A percentile compares a stretch with the other conserved stretches of the same genome.
Evolutionary conservation across 2,113 vertebrate species (phyloP).

Genomic region (Anhinga anhinga): DNA sequence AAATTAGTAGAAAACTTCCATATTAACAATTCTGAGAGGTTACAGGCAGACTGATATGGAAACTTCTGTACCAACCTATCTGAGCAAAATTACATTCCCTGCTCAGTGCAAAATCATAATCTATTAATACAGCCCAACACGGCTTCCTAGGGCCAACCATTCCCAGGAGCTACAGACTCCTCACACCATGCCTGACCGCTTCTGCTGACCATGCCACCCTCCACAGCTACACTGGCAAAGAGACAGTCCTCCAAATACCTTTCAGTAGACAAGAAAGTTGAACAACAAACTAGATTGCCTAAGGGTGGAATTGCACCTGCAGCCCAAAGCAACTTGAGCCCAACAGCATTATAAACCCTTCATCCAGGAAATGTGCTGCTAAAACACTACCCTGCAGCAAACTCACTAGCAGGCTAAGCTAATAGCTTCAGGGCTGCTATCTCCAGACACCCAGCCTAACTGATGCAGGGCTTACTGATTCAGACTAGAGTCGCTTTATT

Average conservation of each 20-base stretch:
- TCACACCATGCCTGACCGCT: rapidly evolving
- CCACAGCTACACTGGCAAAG: neutral
- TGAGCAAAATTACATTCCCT: neutral
- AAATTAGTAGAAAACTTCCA: neutral
- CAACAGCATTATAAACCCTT: neutral
- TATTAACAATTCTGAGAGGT: neutral
- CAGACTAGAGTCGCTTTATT: neutral
- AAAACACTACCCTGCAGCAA: neutral
- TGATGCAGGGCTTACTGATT: no score
- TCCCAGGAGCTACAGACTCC: neutral
- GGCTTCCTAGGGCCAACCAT: rapidly evolving
- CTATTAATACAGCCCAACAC: neutral
- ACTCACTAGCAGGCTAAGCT: neutral
- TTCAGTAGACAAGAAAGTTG: neutral
- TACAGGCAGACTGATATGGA: neutral
- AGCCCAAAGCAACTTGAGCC: neutral
- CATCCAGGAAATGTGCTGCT: neutral
- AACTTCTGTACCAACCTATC: neutral
- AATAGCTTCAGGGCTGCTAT: neutral
- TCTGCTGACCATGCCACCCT: neutral
- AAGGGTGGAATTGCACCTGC: neutral
- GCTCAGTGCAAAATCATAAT: neutral
- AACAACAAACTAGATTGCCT: neutral
- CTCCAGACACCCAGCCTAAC: neutral
- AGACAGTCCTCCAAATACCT: neutral